Percentiles rank a stretch among this genome's conserved stretches.
Conservation (phyloP, 2,888 invertebrate species). For the Noctua comes region DNA sequence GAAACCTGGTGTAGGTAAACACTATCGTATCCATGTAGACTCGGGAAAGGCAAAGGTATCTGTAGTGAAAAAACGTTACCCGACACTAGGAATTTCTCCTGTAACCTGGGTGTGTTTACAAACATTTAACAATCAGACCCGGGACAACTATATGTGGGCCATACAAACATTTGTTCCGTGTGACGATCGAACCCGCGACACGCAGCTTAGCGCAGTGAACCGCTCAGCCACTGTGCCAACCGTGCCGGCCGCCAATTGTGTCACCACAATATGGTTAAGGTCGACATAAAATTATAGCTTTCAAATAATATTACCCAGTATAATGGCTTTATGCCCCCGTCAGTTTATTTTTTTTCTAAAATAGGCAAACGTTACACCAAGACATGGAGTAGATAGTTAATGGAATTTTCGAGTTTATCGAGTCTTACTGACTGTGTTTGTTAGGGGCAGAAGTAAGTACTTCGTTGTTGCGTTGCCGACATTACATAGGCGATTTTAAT, state of each 20-base stretch:
- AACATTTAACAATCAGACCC: neutral
- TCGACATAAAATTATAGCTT: neutral
- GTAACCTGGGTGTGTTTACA: neutral
- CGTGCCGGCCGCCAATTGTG: neutral
- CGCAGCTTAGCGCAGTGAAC: no score
- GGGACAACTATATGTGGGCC: neutral
- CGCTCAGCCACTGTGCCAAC: neutral
- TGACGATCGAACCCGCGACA: no score
- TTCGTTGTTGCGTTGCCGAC: neutral
- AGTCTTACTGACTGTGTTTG: no score
- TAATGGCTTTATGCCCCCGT: neutral
- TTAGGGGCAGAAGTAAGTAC: no score
- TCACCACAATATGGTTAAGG: neutral
- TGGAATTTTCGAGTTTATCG: slow-evolving; percentile 1
- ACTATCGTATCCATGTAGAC: neutral
- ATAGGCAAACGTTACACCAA: neutral
- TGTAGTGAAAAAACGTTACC: neutral
- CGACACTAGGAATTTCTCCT: neutral
- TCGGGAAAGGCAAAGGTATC: neutral
- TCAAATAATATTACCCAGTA: neutral
- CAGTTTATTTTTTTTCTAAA: neutral
- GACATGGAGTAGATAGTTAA: neutral
- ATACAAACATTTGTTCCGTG: neutral
- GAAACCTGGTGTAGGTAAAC: neutral
- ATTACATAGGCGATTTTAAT: neutral